Evolutionary conservation across 35 echinoderm and acorn worm genomes (phyloP), one percentile per base, ranked within the genome.

Genomic region (Strongylocentrotus purpuratus): DNA sequence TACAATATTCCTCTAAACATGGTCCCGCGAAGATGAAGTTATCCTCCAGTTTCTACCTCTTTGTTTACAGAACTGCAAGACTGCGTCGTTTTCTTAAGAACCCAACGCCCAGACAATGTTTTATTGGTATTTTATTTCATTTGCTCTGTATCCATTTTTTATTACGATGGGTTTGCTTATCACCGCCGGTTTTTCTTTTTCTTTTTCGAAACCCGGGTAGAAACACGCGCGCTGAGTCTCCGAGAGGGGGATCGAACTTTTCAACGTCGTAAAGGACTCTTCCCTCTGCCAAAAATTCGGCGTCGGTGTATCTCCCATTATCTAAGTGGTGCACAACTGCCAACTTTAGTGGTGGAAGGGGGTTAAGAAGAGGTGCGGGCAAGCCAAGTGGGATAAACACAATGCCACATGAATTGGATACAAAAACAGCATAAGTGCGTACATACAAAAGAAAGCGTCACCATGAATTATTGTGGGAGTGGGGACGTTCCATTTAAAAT

Each of bases 51-150:
- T 78, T 78, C 65, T 78, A 7, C 28, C 61, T 28, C 20, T 0
- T 1, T 78, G 18, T 78, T 78, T 78, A n/a, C 65, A 28, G 65
- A 78, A 78, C 2, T 15, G 20, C 20, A 28, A 78, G 25, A 78
- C 20, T 22, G 28, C 7, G 4, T 78, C 65, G 65, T 78, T 78
- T 78, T 78, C 20, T 0, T n/a, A n/a, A 78, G 65, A 78, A n/a
- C 8, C 65, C 65, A 78, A 78, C 65, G 65, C 28, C 65, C 65
- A 7, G 28, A 28, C 7, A 78, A 31, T 78, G 65, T 78, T 78
- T 78, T 78, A 78, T 78, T 78, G 65, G 65, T 78, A 78, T 78
- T 78, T 78, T 22, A 78, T 78, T 78, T 78, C 65, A 78, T 78
- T 78, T 78, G 20, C 65, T 78, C 65, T 78, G 65, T 78, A 78